phyloP scores from a whole-genome alignment of 2,113 vertebrate species.

The Melierax canorus region DNA sequence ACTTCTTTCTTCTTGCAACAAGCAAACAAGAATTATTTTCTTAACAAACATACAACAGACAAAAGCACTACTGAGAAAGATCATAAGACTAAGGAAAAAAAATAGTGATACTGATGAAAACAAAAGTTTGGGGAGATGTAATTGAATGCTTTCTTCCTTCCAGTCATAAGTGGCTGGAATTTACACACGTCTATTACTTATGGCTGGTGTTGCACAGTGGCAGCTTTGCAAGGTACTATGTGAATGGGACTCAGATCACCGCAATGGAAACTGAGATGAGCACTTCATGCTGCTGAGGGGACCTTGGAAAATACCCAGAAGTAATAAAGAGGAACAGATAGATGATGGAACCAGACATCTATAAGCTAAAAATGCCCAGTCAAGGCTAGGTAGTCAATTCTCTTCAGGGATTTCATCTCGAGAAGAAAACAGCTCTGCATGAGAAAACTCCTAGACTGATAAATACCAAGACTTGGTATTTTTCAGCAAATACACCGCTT shows the following conservation, averaged over 20 bases:
- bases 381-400: not conserved
- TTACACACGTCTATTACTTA: not conserved
- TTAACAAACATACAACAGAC: slow-evolving; percentile 22
- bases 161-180: not conserved
- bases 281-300: not conserved
- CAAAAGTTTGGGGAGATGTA: not conserved
- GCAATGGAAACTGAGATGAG: not conserved
- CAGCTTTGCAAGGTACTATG: not conserved
- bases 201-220: not conserved
- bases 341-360: not conserved
- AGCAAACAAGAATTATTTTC: slow-evolving; percentile 36
- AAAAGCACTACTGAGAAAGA: slow-evolving; percentile 6
- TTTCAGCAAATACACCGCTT: not conserved
- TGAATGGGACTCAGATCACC: not conserved
- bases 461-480: not conserved
- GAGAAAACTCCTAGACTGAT: not conserved
- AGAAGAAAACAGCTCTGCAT: not conserved
- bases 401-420: not conserved
- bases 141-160: not conserved
- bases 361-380: not conserved
- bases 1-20: not conserved
- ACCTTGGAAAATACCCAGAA: not conserved
- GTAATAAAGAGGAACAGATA: not conserved
- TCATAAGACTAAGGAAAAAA: not conserved
- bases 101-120: not conserved